A percentile compares a stretch with the other conserved stretches of the same genome.
These are phyloP conservation scores for Oncorhynchus mykiss DNA, from an alignment of 2,113 vertebrate species.

Conservation along the genomic window DNA sequence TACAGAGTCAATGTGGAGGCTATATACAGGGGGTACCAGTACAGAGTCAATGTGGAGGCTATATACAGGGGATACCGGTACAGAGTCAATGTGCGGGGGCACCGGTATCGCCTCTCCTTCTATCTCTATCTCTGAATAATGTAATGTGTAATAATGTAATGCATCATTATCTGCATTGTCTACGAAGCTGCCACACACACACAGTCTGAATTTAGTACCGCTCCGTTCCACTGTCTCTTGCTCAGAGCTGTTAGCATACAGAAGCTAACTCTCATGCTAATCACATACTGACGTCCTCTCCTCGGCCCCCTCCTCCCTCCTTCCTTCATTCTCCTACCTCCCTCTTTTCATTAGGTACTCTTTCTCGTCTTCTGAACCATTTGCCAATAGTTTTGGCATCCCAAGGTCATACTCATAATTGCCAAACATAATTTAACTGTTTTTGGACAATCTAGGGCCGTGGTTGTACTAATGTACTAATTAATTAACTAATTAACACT, in stretches of 20 bases:
- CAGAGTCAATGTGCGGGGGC: no score
- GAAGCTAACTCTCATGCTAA: slow-evolving; percentile 24
- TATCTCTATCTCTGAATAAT: no score
- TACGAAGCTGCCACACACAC: neutral
- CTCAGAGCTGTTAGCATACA: slow-evolving; percentile 22
- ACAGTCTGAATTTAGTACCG: neutral
- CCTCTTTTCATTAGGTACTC: neutral
- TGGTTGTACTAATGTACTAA: slow-evolving; percentile 31
- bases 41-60: no score
- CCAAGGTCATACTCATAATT: slow-evolving; percentile 50
- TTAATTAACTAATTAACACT: slow-evolving; percentile 22
- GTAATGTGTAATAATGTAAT: no score
- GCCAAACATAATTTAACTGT: slow-evolving; percentile 40
- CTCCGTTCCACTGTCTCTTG: neutral
- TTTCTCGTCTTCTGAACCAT: slow-evolving; percentile 10
- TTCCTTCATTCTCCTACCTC: neutral
- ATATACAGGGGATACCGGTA: no score
- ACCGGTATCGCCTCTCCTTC: no score
- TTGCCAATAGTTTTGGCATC: slow-evolving; percentile 8
- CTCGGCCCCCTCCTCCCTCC: neutral
- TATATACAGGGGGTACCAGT: no score
- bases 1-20: no score
- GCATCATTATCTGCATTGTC: no score
- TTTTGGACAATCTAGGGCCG: slow-evolving; percentile 24
- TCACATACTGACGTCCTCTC: neutral